phyloP scores from a whole-genome alignment of 2,888 invertebrate species.

The Deilephila porcellus region DNA sequence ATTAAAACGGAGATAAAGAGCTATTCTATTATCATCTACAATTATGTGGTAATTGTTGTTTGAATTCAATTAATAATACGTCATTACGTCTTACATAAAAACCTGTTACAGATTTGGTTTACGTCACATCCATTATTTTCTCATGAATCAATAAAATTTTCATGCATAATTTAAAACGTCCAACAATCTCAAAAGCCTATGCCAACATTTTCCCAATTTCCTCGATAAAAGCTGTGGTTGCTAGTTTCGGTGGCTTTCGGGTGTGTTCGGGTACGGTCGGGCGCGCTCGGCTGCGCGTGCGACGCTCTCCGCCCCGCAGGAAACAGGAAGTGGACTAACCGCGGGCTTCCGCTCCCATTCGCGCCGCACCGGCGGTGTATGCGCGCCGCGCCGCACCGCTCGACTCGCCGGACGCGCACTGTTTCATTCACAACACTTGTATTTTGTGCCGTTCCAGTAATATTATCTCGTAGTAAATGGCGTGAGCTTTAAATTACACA shows the following conservation, averaged over 20 bases:
- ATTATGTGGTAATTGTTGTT: no score
- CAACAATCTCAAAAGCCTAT: slow-evolving; percentile 14
- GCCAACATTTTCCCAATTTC: slow-evolving; percentile 16
- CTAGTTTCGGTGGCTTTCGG: slow-evolving; percentile 41
- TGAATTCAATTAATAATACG: no score
- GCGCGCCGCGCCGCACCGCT: slow-evolving; percentile 37
- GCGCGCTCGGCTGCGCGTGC: slow-evolving; percentile 74
- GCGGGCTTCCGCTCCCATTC: slow-evolving; percentile 84
- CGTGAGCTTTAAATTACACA: slow-evolving; percentile 53
- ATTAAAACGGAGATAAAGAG: no score
- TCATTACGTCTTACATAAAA: background rate
- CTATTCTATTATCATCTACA: no score
- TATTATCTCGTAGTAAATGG: slow-evolving; percentile 55
- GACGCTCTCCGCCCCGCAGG: slow-evolving; percentile 79
- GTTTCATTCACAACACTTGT: slow-evolving; percentile 76
- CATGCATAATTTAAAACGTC: background rate
- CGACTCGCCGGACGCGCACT: slow-evolving; percentile 69
- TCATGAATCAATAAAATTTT: background rate
- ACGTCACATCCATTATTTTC: background rate
- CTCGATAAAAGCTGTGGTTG: background rate
- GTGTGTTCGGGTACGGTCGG: slow-evolving; percentile 58
- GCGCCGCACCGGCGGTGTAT: slow-evolving; percentile 55
- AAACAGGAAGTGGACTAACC: slow-evolving; percentile 85
- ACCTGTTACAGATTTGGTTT: background rate
- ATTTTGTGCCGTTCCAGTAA: slow-evolving; percentile 71